A percentile compares a stretch with the other conserved stretches of the same genome.
Conservation (phyloP, 2,797 vertebrate species). For the Aulostomus chinensis region DNA sequence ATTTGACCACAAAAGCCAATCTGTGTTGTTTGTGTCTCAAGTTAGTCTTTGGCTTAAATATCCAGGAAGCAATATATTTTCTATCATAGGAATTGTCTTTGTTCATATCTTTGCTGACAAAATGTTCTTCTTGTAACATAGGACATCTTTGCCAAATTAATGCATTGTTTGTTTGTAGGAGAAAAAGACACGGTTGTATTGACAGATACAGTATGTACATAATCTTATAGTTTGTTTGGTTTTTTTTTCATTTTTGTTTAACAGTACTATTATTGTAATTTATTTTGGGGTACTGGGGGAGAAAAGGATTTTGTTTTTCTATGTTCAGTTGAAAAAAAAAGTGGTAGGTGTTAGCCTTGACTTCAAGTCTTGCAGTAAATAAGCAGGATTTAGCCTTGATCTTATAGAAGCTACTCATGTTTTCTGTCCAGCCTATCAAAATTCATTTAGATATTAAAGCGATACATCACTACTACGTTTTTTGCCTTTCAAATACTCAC, state of each 20-base stretch:
- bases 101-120: conserved; percentile 51
- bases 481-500: too few relatives aligned
- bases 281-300: conserved; percentile 52
- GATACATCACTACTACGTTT: too few relatives aligned
- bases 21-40: conserved; percentile 52
- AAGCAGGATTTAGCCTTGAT: conserved; percentile 69
- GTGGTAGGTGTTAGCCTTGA: conserved; percentile 67
- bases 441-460: conserved; percentile 38
- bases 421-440: conserved; percentile 48
- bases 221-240: conserved; percentile 74
- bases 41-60: conserved; percentile 59
- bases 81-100: conserved; percentile 63
- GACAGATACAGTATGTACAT: conserved; percentile 71
- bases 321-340: conserved; percentile 50
- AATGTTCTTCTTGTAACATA: conserved; percentile 56
- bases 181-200: conserved; percentile 57
- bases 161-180: conserved; percentile 50
- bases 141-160: conserved; percentile 70
- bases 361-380: conserved; percentile 56
- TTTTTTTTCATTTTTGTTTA: conserved; percentile 51
- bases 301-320: conserved; percentile 31
- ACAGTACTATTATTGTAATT: conserved; percentile 68
- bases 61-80: conserved; percentile 79
- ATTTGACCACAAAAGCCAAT: conserved; percentile 35
- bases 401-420: conserved; percentile 58